Percentiles rank a stretch among this genome's conserved stretches.
phyloP scores from a whole-genome alignment of 2,888 invertebrate species.

The Amiota mariae region DNA sequence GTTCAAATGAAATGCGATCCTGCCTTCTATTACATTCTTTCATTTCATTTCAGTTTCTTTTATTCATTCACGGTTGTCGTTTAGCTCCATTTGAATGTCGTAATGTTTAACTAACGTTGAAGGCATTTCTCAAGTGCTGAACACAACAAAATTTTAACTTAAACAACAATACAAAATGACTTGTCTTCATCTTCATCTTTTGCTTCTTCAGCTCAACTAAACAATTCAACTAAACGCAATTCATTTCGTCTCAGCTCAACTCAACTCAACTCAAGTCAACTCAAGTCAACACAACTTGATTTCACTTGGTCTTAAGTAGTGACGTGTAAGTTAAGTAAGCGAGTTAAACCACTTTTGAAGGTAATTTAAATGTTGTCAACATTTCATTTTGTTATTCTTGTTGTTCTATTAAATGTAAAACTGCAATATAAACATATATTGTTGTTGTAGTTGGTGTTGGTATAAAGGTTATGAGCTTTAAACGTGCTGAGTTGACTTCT shows the following conservation, averaged over 20 bases:
- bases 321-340: constrained; percentile 24
- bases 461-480: not conserved
- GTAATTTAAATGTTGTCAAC: constrained; percentile 69
- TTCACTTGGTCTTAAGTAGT: not conserved
- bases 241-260: not conserved
- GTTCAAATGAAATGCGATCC: constrained; percentile 1
- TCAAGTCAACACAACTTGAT: not conserved
- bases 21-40: not conserved
- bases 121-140: too few species aligned
- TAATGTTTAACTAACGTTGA: not conserved
- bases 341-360: constrained; percentile 62
- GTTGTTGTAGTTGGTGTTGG: not conserved
- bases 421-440: not conserved
- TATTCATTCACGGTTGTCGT: too few species aligned
- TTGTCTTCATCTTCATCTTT: too few species aligned
- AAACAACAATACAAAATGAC: not conserved
- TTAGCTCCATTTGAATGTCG: not conserved
- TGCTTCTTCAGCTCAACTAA: too few species aligned
- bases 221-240: too few species aligned
- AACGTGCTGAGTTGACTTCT: not conserved
- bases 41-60: not conserved
- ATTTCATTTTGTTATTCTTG: constrained; percentile 41
- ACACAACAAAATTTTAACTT: too few species aligned
- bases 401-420: not conserved
- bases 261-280: not conserved